phyloP scores from a whole-genome alignment of 2,888 invertebrate species.

The Parthenolecanium corni region DNA sequence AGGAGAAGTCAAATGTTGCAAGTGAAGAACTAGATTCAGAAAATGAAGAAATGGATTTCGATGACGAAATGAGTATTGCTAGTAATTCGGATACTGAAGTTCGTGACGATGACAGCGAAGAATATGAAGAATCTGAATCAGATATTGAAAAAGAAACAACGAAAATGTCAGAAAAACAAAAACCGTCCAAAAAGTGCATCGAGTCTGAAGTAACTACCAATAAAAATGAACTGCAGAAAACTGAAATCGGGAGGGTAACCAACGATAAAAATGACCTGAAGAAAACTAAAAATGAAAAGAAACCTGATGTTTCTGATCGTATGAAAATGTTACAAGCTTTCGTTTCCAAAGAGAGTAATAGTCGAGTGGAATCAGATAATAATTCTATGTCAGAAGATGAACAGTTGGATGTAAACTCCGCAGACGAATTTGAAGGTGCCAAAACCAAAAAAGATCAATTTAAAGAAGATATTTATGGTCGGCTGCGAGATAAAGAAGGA shows the following conservation, averaged over 20 bases:
- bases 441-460: slow-evolving; percentile 35
- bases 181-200: background rate
- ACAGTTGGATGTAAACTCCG: slow-evolving; percentile 31
- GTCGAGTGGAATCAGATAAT: background rate
- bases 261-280: slow-evolving; percentile 12
- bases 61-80: slow-evolving; percentile 32
- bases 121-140: slow-evolving; percentile 27
- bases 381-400: too few relatives aligned
- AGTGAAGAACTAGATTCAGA: slow-evolving; percentile 23
- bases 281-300: background rate
- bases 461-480: slow-evolving; percentile 91
- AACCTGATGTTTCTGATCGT: background rate
- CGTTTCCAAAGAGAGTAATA: background rate
- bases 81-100: slow-evolving; percentile 34
- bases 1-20: slow-evolving; percentile 26
- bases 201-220: slow-evolving; percentile 32
- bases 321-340: background rate
- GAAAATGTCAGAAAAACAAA: background rate
- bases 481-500: slow-evolving; percentile 68
- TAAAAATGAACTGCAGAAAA: background rate
- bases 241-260: slow-evolving; percentile 19
- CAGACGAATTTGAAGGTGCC: slow-evolving; percentile 30
- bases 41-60: slow-evolving; percentile 33
- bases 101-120: slow-evolving; percentile 31
- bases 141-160: background rate